Conservation (phyloP, 2,797 vertebrate species). For the Kryptolebias ocellatus region DNA sequence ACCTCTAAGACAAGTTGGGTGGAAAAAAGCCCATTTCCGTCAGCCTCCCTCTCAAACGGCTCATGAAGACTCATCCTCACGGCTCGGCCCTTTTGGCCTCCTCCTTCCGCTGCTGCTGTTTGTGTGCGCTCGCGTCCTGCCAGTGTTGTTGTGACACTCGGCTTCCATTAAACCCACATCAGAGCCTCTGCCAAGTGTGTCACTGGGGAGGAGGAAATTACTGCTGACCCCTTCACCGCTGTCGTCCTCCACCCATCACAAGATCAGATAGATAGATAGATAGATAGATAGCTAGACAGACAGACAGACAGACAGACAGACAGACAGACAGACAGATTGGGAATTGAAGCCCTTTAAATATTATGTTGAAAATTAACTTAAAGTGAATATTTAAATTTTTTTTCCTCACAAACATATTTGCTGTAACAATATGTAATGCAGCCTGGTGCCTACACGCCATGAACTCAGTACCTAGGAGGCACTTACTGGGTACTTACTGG, state of each 20-base stretch:
- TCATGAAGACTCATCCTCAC: conserved; percentile 22
- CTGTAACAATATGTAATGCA: too few relatives aligned
- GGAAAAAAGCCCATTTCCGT: conserved; percentile 23
- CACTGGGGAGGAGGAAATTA: conserved; percentile 52
- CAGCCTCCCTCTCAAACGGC: conserved; percentile 22
- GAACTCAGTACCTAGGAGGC: too few relatives aligned
- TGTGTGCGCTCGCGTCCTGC: conserved; percentile 21
- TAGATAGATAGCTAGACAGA: neutral
- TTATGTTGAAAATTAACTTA: too few relatives aligned
- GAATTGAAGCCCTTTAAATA: too few relatives aligned
- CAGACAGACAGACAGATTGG: neutral
- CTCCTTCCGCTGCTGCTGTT: conserved; percentile 25
- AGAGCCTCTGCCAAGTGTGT: conserved; percentile 39
- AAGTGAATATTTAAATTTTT: too few relatives aligned
- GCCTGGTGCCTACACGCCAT: too few relatives aligned
- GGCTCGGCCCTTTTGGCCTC: conserved; percentile 35
- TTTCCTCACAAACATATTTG: too few relatives aligned
- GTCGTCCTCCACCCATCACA: conserved; percentile 23
- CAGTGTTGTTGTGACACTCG: conserved; percentile 61
- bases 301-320: neutral
- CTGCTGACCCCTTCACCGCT: conserved; percentile 45
- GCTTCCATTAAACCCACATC: conserved; percentile 65
- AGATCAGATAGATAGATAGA: conserved; percentile 24
- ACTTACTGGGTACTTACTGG: too few relatives aligned
- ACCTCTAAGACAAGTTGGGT: neutral